These are phyloP conservation scores for Neotoma lepida DNA, from an alignment of 2,113 vertebrate genomes.

Conservation along the genomic window DNA sequence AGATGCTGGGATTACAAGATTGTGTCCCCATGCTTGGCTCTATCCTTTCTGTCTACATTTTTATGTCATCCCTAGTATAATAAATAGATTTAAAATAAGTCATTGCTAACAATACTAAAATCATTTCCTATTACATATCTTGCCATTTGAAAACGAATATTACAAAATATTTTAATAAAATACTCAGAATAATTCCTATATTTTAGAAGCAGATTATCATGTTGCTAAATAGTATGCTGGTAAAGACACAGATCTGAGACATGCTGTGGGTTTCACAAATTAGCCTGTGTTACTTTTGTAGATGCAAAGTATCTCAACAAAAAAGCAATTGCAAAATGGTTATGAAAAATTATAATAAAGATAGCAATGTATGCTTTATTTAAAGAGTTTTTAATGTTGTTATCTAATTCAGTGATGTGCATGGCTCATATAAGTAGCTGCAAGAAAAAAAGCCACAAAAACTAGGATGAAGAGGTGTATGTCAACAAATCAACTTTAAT, in stretches of 20 bases:
- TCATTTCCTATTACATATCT: slow-evolving; percentile 12
- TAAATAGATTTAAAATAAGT: slow-evolving; percentile 35
- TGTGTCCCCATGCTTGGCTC: not conserved
- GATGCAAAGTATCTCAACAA: not conserved
- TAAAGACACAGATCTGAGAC: not conserved
- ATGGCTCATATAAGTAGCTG: not conserved
- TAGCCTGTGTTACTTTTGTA: not conserved
- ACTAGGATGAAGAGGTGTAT: not conserved
- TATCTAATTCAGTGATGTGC: not conserved
- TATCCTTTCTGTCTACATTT: not conserved
- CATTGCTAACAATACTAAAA: not conserved
- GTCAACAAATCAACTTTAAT: not conserved
- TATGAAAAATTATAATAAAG: slow-evolving; percentile 2
- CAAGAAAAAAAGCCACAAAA: slow-evolving; percentile 11
- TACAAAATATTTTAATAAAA: slow-evolving; percentile 48
- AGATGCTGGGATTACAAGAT: not conserved
- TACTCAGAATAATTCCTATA: not conserved
- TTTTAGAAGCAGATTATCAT: slow-evolving; percentile 27
- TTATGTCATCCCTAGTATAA: not conserved
- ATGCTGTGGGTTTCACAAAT: slow-evolving; percentile 23
- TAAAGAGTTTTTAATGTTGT: not conserved
- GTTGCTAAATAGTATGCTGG: not conserved
- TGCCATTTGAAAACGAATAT: slow-evolving; percentile 14
- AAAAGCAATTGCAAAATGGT: slow-evolving; percentile 4
- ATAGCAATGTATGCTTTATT: not conserved